These are phyloP conservation scores for Spodoptera frugiperda DNA, from an alignment of 1,140 invertebrate species.

Conservation along the genomic window DNA sequence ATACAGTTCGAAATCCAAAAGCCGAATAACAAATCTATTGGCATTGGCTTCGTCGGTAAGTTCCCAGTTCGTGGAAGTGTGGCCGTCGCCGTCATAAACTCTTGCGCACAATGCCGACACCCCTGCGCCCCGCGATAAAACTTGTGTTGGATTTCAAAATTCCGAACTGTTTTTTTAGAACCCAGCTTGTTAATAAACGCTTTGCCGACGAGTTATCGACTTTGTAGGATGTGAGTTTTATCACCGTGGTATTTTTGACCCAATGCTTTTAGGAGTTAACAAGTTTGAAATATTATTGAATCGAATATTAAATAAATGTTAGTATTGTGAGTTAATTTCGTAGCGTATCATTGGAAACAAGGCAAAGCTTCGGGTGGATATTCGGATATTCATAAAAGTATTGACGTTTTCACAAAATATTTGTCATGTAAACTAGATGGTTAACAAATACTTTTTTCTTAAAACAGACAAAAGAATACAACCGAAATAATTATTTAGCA, in stretches of 20 bases:
- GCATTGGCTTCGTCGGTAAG: constrained; percentile 58
- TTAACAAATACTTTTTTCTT: no score
- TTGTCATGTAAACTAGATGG: no score
- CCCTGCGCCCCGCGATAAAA: constrained; percentile 52
- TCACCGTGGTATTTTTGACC: not conserved
- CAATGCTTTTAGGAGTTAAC: no score
- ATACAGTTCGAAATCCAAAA: constrained; percentile 19
- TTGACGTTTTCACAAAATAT: no score
- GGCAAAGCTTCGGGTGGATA: not conserved
- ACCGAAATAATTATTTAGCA: not conserved
- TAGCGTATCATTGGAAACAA: no score
- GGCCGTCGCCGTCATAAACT: constrained; percentile 65
- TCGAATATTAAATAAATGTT: no score
- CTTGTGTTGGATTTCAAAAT: constrained; percentile 53
- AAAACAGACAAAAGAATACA: not conserved
- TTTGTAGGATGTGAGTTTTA: constrained; percentile 36
- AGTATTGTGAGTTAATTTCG: no score
- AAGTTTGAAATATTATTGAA: no score
- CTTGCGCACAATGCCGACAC: constrained; percentile 69
- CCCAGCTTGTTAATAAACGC: constrained; percentile 45
- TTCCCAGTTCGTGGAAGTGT: constrained; percentile 72
- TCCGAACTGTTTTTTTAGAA: constrained; percentile 49
- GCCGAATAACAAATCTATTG: constrained; percentile 9
- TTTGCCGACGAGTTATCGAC: constrained; percentile 45
- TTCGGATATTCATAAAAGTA: no score